These are phyloP conservation scores for Drosophila macrospina DNA, from an alignment of 2,888 invertebrate genomes.

Conservation along the genomic window DNA sequence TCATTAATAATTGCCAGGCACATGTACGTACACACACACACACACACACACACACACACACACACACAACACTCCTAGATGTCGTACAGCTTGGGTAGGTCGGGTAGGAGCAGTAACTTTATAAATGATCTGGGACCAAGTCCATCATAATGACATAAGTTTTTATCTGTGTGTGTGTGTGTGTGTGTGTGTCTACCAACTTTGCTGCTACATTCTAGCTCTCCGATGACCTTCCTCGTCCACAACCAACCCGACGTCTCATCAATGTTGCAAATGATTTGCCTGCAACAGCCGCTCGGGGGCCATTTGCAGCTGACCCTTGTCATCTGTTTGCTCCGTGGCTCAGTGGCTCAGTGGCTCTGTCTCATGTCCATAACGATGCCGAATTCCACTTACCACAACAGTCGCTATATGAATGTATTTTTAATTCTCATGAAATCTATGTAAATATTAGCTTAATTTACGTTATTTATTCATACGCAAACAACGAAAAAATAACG, in stretches of 20 bases:
- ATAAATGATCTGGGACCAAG: conserved; percentile 64
- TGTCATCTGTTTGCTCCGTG: conserved; percentile 48
- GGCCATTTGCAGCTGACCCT: conserved; percentile 58
- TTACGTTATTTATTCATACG: too few species aligned
- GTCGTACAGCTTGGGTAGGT: not conserved
- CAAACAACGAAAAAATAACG: too few species aligned
- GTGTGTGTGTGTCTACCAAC: conserved; percentile 35
- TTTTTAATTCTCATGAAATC: conserved; percentile 12
- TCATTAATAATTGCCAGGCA: conserved; percentile 49
- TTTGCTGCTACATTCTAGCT: conserved; percentile 43
- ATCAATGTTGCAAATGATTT: conserved; percentile 76
- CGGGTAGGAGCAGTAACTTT: conserved; percentile 36
- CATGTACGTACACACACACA: conserved; percentile 13
- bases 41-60: not conserved
- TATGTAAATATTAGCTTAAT: too few species aligned
- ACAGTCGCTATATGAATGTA: not conserved
- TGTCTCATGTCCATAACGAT: not conserved
- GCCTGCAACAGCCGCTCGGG: conserved; percentile 53
- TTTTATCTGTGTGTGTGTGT: conserved; percentile 19
- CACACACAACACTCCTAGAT: conserved; percentile 28
- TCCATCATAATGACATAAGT: conserved; percentile 71
- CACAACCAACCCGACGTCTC: conserved; percentile 21
- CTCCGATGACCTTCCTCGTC: conserved; percentile 1
- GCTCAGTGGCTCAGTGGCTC: too few species aligned
- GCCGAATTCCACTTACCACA: conserved; percentile 10